phyloP scores from a whole-genome alignment of 2,888 invertebrate species.

The Timandra comae region DNA sequence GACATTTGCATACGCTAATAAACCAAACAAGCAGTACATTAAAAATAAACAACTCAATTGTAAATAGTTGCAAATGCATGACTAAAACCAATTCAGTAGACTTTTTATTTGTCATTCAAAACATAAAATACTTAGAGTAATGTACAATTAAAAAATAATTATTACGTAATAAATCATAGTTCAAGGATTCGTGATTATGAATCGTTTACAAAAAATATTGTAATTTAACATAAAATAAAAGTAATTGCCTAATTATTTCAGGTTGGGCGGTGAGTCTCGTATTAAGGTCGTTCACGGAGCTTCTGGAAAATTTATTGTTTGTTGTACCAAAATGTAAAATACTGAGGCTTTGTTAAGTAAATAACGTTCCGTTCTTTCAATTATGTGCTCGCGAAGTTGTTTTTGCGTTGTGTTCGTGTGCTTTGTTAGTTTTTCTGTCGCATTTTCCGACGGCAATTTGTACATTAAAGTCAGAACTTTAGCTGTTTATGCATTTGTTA shows the following conservation, averaged over 20 bases:
- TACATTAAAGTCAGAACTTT: too few relatives aligned
- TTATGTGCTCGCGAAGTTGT: conserved; percentile 29
- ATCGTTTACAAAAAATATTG: conserved; percentile 43
- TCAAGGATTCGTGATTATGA: conserved; percentile 27
- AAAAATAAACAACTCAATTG: too few relatives aligned
- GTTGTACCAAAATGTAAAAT: conserved; percentile 30
- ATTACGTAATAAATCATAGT: conserved; percentile 21
- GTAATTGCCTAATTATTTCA: conserved; percentile 67
- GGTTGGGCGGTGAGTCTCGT: conserved; percentile 39
- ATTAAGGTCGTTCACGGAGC: conserved; percentile 44
- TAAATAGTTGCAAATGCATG: too few relatives aligned
- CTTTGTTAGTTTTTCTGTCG: conserved; percentile 10
- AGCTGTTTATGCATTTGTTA: too few relatives aligned
- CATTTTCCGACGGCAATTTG: conserved; percentile 15
- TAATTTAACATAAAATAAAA: conserved; percentile 54
- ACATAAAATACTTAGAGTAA: conserved; percentile 5
- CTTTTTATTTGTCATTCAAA: conserved; percentile 2
- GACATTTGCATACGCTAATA: too few relatives aligned
- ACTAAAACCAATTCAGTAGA: too few relatives aligned
- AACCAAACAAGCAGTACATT: too few relatives aligned
- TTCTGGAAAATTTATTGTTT: conserved; percentile 52
- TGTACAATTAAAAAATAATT: conserved; percentile 13
- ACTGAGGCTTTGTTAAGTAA: conserved; percentile 10
- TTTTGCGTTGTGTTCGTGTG: conserved; percentile 12
- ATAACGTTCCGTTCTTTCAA: conserved; percentile 29